Evolutionary conservation across 2,797 vertebrate genomes (phyloP).

Genomic region (Melanotaenia maccullochi): DNA sequence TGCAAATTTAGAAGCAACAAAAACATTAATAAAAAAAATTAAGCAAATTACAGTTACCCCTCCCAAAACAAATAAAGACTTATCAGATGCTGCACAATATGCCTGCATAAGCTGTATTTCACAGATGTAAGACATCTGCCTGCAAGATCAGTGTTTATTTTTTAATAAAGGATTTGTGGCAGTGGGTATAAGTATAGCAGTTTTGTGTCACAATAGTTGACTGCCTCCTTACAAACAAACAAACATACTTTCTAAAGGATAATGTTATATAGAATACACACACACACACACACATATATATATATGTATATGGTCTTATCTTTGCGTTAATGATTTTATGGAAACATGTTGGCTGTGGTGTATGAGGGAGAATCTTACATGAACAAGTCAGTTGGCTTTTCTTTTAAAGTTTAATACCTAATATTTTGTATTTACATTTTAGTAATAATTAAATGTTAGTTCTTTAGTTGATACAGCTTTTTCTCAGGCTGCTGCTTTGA

Average conservation of each 20-base stretch:
- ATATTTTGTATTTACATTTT: background rate
- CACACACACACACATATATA: too few relatives aligned
- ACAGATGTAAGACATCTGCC: background rate
- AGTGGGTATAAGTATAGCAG: background rate
- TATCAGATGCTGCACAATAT: background rate
- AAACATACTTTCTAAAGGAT: too few relatives aligned
- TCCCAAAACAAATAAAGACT: background rate
- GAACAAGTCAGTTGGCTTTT: background rate
- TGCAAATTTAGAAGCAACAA: background rate
- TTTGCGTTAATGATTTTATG: too few relatives aligned
- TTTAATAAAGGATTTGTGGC: background rate
- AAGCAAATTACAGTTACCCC: background rate
- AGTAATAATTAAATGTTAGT: background rate
- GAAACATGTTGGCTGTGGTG: too few relatives aligned
- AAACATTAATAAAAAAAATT: background rate
- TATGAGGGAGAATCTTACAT: background rate
- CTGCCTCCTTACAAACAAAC: too few relatives aligned
- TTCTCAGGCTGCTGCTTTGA: background rate
- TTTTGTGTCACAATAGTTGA: background rate
- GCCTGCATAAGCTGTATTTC: background rate
- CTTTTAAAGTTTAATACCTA: background rate
- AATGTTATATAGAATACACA: too few relatives aligned
- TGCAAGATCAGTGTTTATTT: background rate
- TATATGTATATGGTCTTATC: too few relatives aligned
- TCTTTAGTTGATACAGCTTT: background rate